Conservation (phyloP, 2,113 vertebrate species). For the Cochlearius cochlearius region DNA sequence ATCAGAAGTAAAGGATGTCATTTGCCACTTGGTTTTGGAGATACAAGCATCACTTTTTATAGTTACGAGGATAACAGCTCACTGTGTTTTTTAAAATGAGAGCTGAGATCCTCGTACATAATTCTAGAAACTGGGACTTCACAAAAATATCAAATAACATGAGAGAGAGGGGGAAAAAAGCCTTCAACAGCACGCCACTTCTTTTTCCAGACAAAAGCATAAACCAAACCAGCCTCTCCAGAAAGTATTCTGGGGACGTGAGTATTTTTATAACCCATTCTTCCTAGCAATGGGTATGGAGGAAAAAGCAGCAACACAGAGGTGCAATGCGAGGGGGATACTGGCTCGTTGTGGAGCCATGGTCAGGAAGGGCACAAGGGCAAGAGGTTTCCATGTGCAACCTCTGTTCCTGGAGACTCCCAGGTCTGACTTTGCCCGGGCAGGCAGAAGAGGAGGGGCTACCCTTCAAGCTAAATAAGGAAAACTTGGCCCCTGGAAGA, state of each 20-base stretch:
- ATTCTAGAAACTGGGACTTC: constrained; percentile 2
- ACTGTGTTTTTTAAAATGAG: not conserved
- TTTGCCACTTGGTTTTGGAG: not conserved
- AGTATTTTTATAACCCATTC: not conserved
- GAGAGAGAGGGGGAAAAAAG: not conserved
- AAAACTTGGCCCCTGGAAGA: not conserved
- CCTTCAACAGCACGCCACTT: not conserved
- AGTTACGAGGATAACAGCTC: not conserved
- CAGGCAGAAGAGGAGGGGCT: not conserved
- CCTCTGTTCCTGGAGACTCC: not conserved
- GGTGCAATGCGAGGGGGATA: not conserved
- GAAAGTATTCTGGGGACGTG: not conserved
- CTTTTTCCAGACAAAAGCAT: not conserved
- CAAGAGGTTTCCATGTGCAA: not conserved
- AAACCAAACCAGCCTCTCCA: not conserved
- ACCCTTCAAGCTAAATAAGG: not conserved
- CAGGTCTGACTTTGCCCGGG: accelerated
- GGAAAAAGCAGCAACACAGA: not conserved
- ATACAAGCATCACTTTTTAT: not conserved
- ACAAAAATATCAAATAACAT: not conserved
- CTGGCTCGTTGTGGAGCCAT: not conserved
- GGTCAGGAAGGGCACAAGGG: not conserved
- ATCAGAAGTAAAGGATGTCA: not conserved
- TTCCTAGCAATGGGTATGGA: not conserved
- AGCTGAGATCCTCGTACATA: not conserved